Conservation (phyloP, 2,113 vertebrate genomes). For the Pedetes capensis region DNA sequence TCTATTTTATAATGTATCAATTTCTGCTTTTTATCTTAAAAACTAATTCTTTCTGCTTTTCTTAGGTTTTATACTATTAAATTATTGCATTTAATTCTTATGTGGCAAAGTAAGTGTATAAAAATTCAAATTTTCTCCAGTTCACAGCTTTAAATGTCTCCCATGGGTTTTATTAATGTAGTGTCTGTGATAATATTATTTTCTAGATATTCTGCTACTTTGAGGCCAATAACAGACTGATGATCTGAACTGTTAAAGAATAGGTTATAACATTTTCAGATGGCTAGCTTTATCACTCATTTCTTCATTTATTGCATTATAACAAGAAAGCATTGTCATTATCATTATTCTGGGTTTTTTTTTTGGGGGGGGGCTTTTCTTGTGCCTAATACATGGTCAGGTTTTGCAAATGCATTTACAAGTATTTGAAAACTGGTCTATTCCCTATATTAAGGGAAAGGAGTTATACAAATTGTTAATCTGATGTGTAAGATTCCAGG, state of each 20-base stretch:
- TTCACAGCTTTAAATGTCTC: neutral
- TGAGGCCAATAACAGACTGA: neutral
- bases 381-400: neutral
- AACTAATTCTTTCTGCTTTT: conserved; percentile 27
- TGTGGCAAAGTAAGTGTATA: neutral
- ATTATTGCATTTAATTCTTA: neutral
- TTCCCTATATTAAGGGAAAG: neutral
- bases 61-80: neutral
- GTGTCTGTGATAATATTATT: neutral
- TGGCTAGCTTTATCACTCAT: conserved; percentile 37
- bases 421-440: neutral
- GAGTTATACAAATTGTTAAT: conserved; percentile 21
- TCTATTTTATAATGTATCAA: conserved; percentile 10
- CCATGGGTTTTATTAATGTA: neutral
- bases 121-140: neutral
- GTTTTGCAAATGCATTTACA: conserved; percentile 29
- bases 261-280: conserved; percentile 6
- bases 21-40: conserved; percentile 31
- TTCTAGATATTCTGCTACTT: conserved; percentile 18
- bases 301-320: conserved; percentile 27
- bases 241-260: conserved; percentile 29
- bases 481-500: neutral
- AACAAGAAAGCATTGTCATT: conserved; percentile 1
- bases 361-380: neutral
- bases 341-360: conserved; percentile 26